Base-by-base conservation (phyloP, 2,888 invertebrate species). In the Eupithecia subumbrata region DNA sequence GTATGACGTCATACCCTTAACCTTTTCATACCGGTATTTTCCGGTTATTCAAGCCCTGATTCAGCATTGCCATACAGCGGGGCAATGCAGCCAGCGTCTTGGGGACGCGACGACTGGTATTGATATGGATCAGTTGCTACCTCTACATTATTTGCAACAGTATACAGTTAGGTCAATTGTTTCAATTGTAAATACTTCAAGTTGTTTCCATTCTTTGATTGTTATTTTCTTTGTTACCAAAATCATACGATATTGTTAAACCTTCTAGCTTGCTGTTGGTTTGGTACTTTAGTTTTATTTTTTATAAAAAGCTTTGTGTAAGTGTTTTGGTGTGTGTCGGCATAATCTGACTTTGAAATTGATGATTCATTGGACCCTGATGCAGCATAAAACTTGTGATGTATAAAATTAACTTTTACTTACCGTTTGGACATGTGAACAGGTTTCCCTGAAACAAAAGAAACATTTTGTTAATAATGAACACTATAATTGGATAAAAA, bases 391-490 rank as follows among this genome's bases (percentile, higher is more conserved):
- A 37, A 40, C 16, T 9, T 12, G 14, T 25, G 16, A 30, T 64
- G n/a, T 18, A 4, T 30, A 63, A 14, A 82, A 76, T 80, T 78
- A 78, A 80, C 78, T 76, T 81, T 75, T 69, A 96, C 97, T 96
- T 92, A 97, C 97, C 97, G 89, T 96, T 96, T 84, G 97, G 96
- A 95, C 97, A 97, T 85, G 96, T 96, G 94, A 97, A 97, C 91
- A 97, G 89, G 86, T 96, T 95, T 86, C 95, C 95, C 97, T 97
- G 96, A 80, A 90, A 91, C 79, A 80, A 74, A 78, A 79, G 1
- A 40, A 43, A 48, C 9, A 63, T 18, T 7, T 18, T 48, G 18
- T 40, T 56, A 68, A 25, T 30, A 68, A 30, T 9, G 12, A 18
- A n/a, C 37, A 67, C 5, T 9, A 52, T 52, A 52, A 5, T 45